A percentile compares a stretch with the other conserved stretches of the same genome.
phyloP scores from a whole-genome alignment of 2,888 invertebrate genomes.

The Dilophus febrilis region DNA sequence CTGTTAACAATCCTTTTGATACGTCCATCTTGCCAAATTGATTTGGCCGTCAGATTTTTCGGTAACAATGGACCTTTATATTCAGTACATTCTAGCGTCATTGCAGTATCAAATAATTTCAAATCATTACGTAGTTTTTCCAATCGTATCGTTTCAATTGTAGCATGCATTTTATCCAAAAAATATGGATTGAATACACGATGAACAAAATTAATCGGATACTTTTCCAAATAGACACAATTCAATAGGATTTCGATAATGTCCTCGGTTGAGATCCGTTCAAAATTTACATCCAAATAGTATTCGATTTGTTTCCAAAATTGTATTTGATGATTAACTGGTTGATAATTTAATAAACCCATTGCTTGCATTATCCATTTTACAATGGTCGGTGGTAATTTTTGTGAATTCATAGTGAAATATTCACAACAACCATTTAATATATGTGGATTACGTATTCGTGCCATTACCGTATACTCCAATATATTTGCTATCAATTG shows the following conservation, averaged over 20 bases:
- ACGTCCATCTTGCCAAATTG: slow-evolving; percentile 36
- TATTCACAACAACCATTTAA: slow-evolving; percentile 40
- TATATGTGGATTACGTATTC: slow-evolving; percentile 37
- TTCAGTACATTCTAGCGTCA: slow-evolving; percentile 42
- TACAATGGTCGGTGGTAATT: slow-evolving; percentile 35
- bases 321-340: slow-evolving; percentile 26
- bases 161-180: slow-evolving; percentile 34
- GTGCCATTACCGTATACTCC: slow-evolving; percentile 42
- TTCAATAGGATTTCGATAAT: slow-evolving; percentile 43
- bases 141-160: slow-evolving; percentile 25
- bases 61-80: slow-evolving; percentile 41
- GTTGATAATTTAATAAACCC: slow-evolving; percentile 41
- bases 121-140: slow-evolving; percentile 35
- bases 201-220: slow-evolving; percentile 40
- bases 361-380: slow-evolving; percentile 40
- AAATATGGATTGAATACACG: slow-evolving; percentile 43
- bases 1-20: slow-evolving; percentile 34
- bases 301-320: slow-evolving; percentile 42
- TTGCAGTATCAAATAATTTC: slow-evolving; percentile 42
- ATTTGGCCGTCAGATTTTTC: slow-evolving; percentile 33
- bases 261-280: slow-evolving; percentile 38
- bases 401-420: slow-evolving; percentile 32
- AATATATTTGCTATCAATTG: slow-evolving; percentile 41
- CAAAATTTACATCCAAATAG: slow-evolving; percentile 36
- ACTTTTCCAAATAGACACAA: slow-evolving; percentile 42